phyloP scores from a whole-genome alignment of 2,888 invertebrate species.

The Trachelus tabidus region DNA sequence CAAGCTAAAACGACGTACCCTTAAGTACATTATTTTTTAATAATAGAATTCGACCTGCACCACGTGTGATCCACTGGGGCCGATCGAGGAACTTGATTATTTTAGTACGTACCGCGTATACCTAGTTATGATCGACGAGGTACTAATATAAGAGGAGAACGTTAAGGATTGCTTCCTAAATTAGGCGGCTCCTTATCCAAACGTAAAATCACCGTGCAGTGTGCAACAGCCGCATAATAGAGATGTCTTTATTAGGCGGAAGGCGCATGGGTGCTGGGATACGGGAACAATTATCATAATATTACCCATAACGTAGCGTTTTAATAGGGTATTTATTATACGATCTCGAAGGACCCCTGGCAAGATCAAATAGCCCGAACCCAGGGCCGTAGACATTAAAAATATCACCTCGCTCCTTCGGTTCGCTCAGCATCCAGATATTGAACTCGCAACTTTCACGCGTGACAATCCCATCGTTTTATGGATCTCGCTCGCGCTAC shows the following conservation, averaged over 20 bases:
- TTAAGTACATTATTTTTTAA: not conserved
- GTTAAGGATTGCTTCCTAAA: conserved; percentile 42
- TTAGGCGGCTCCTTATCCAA: conserved; percentile 42
- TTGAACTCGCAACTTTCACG: not conserved
- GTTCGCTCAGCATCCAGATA: not conserved
- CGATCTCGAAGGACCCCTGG: conserved; percentile 1
- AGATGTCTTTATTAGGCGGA: conserved; percentile 48
- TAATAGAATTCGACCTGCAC: not conserved
- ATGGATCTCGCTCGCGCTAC: not conserved
- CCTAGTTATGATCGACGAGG: conserved; percentile 9
- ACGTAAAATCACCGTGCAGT: conserved; percentile 34
- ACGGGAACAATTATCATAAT: conserved; percentile 40
- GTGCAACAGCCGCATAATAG: conserved; percentile 30
- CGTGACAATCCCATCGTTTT: not conserved
- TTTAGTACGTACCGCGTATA: not conserved
- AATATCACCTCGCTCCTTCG: not conserved
- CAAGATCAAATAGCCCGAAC: conserved; percentile 1
- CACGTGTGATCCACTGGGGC: not conserved
- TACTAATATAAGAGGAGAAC: conserved; percentile 34
- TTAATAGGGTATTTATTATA: conserved; percentile 47
- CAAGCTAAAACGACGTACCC: not conserved
- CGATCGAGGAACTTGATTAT: not conserved
- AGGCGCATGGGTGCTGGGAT: conserved; percentile 15
- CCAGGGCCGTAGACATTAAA: not conserved
- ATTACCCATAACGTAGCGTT: conserved; percentile 40